Percentiles rank a stretch among this genome's conserved stretches.
Evolutionary conservation across 2,888 invertebrate species (phyloP).

Genomic region (Tenthredo mesomela): DNA sequence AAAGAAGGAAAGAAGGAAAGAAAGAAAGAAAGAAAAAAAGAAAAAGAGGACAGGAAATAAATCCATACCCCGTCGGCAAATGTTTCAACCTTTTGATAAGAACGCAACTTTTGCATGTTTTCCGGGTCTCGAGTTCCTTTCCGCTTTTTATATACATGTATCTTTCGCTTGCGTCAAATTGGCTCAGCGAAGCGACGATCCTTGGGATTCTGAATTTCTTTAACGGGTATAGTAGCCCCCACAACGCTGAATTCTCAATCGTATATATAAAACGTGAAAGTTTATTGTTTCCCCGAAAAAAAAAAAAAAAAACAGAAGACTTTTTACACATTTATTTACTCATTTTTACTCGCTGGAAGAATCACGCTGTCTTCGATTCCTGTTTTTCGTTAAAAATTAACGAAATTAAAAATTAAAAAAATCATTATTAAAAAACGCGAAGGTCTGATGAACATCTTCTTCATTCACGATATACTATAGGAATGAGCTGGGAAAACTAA

Average conservation of each 20-base stretch:
- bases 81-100: slow-evolving; percentile 52
- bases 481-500: not conserved
- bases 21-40: slow-evolving; percentile 51
- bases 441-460: not conserved
- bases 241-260: not conserved
- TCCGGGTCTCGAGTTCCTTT: slow-evolving; percentile 37
- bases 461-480: not conserved
- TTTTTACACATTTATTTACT: not conserved
- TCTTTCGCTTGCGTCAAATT: slow-evolving; percentile 22
- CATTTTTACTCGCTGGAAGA: not conserved
- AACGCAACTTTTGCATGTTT: slow-evolving; percentile 53
- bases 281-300: not conserved
- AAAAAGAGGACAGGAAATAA: slow-evolving; percentile 44
- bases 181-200: slow-evolving; percentile 35
- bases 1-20: slow-evolving; percentile 46
- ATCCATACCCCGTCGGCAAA: slow-evolving; percentile 50
- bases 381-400: not conserved
- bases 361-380: not conserved
- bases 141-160: slow-evolving; percentile 11
- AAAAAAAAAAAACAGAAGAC: not conserved
- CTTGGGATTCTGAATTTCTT: slow-evolving; percentile 30
- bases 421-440: not conserved
- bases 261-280: not conserved
- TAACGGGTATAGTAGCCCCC: not conserved
- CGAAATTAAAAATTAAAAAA: not conserved